Evolutionary conservation across 2,113 vertebrate species (phyloP), one percentile per base, ranked within the genome.

Genomic region (Xiphorhynchus elegans): DNA sequence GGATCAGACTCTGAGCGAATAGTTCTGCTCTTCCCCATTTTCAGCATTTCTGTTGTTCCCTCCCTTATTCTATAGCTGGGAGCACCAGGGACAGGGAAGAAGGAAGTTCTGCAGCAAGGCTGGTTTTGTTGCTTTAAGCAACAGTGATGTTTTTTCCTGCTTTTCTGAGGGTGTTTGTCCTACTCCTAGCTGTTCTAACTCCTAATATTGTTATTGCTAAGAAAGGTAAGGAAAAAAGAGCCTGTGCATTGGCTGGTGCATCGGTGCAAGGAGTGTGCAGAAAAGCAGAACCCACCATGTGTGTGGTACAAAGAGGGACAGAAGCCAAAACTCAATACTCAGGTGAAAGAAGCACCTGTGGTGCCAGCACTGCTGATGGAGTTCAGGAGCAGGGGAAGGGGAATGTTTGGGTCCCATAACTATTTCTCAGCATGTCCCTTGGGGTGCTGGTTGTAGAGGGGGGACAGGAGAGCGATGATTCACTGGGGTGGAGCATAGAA

Each of bases 1-100:
- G 70, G 74, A 93, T 69, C 91, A 5, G 80, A 50, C 94, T 97
- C 74, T 21, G 58, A 91, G 68, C 89, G 77, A 93, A 90, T 52
- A 75, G 40, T 78, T 73, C 59, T 52, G 23, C n/a, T 86, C 83
- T 96, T 94, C 56, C 70, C 56, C 1, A 8, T 68, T 94, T 82
- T 59, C 74, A 44, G 63, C 2, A 4, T 77, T 87, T 50, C 46
- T 42, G n/a, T 17, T 19, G 42, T 40, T 83, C 42, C 60, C 39
- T 90, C 46, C 76, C 42, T 55, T 29, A 17, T 39, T 29, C 47
- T 58, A 17, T 6, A 4, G 70, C 59, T 47, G 64, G 63, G 35
- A 89, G 53, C 44, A 42, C 10, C 42, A 37, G 89, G 20, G 84
- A 53, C 33, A 80, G 49, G 75, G 81, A 76, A 64, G 58, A 56